A percentile compares a stretch with the other conserved stretches of the same genome.
These are phyloP conservation scores for Acanthosepion esculentum DNA, from an alignment of 2,888 invertebrate genomes.

Conservation along the genomic window DNA sequence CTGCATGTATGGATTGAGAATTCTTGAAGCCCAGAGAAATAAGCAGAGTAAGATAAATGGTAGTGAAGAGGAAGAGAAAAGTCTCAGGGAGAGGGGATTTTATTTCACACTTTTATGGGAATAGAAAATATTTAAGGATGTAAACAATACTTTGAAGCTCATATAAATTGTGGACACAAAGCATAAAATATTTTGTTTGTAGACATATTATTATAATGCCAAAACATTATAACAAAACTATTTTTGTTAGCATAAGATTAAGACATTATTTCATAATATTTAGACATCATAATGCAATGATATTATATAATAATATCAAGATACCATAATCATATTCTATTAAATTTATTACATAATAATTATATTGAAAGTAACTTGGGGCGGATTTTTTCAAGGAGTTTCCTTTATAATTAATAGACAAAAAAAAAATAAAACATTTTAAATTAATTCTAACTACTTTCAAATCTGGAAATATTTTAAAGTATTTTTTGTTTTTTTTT, in stretches of 20 bases:
- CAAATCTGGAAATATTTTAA: no score
- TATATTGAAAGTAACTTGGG: background rate
- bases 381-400: background rate
- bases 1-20: background rate
- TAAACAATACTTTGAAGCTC: background rate
- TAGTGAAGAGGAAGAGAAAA: background rate
- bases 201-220: background rate
- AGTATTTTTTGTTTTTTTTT: no score
- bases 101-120: background rate
- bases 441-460: no score
- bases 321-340: slow-evolving; percentile 13
- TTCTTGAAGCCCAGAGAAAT: background rate
- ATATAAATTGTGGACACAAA: background rate
- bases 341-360: background rate
- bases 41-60: background rate
- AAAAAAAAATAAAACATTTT: background rate
- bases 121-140: background rate
- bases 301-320: background rate
- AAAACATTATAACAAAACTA: no score
- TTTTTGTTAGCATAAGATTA: background rate
- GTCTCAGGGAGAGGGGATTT: background rate
- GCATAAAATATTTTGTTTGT: background rate
- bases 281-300: background rate
- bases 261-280: background rate
- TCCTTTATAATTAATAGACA: no score